phyloP scores from a whole-genome alignment of 2,113 vertebrate species.

The Cyrtonyx montezumae region DNA sequence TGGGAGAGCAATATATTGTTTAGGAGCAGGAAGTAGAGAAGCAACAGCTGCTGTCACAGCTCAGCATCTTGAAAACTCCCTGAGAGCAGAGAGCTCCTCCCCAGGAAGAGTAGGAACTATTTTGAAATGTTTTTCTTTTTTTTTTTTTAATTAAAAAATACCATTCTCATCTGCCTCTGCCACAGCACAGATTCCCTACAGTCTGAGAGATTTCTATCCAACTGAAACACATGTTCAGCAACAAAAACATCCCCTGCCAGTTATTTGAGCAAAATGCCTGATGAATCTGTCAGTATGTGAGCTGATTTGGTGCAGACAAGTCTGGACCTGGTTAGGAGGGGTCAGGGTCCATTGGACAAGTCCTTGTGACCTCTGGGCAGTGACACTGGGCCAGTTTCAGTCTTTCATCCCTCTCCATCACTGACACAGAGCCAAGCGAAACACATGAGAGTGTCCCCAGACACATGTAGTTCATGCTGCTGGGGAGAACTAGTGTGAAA shows the following conservation, averaged over 20 bases:
- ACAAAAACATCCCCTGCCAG: neutral
- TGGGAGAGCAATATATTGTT: neutral
- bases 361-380: neutral
- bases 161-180: neutral
- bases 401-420: neutral
- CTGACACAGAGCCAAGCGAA: neutral
- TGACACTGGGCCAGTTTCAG: neutral
- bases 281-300: neutral
- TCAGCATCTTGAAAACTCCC: constrained; percentile 20
- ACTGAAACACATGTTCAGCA: constrained; percentile 17
- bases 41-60: neutral
- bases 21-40: neutral
- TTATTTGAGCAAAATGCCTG: neutral
- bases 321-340: neutral
- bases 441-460: neutral
- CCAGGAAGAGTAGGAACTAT: neutral
- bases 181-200: neutral
- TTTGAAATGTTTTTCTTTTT: neutral
- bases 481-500: neutral
- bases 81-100: neutral
- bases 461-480: neutral
- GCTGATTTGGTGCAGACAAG: neutral
- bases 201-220: neutral
- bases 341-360: neutral
- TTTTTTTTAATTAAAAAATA: constrained; percentile 28